These are phyloP conservation scores for Micropterix aruncella DNA, from an alignment of 2,888 invertebrate genomes.

Conservation along the genomic window DNA sequence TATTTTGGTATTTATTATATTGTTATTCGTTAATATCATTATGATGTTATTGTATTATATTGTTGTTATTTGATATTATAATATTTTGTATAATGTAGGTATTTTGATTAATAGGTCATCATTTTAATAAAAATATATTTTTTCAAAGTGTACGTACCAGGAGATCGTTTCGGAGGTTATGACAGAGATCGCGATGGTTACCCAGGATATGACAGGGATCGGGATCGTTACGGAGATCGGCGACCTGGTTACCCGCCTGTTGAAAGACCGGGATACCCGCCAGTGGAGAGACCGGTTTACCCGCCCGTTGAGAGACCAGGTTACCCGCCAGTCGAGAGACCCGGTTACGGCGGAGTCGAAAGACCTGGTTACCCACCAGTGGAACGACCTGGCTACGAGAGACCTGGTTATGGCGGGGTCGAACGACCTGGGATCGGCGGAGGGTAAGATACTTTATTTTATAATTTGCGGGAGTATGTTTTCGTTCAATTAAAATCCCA, in stretches of 20 bases:
- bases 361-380: conserved; percentile 16
- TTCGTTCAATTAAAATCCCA: too few species aligned
- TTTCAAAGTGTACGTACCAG: neutral
- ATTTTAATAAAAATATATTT: too few species aligned
- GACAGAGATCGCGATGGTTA: conserved; percentile 18
- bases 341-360: conserved; percentile 21
- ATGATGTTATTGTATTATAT: too few species aligned
- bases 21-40: too few species aligned
- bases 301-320: conserved; percentile 13
- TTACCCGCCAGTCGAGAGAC: conserved; percentile 17
- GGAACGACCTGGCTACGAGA: conserved; percentile 18
- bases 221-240: conserved; percentile 20
- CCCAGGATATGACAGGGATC: conserved; percentile 30
- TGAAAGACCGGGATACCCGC: conserved; percentile 12
- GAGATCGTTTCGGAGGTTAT: too few species aligned
- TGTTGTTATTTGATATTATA: too few species aligned
- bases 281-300: conserved; percentile 17
- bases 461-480: too few species aligned
- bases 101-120: too few species aligned
- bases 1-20: too few species aligned
- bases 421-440: conserved; percentile 14
- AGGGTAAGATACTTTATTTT: too few species aligned
- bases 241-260: conserved; percentile 15
- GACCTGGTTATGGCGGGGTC: conserved; percentile 27
- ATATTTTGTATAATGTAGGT: too few species aligned